These are phyloP conservation scores for Ibidorhyncha struthersii DNA, from an alignment of 2,113 vertebrate genomes.

Conservation along the genomic window DNA sequence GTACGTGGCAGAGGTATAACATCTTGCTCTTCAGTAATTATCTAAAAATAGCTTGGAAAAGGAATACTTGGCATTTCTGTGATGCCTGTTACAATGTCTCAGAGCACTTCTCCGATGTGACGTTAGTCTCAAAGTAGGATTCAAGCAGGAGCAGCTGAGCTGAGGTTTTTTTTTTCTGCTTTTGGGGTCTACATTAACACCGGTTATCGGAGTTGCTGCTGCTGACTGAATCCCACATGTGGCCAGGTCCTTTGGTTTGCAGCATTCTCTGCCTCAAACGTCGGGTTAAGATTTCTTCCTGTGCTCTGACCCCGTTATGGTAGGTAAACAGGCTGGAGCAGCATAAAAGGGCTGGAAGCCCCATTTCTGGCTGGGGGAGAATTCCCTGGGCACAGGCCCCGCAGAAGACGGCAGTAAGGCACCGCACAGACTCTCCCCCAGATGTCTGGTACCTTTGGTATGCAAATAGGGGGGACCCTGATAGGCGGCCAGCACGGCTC, in stretches of 20 bases:
- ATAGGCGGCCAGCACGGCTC: slow-evolving; percentile 1
- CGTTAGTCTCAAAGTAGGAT: not conserved
- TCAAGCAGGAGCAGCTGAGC: not conserved
- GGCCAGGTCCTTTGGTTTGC: not conserved
- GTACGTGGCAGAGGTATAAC: not conserved
- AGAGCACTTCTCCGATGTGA: not conserved
- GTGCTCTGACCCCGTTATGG: slow-evolving; percentile 40
- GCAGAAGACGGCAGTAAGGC: not conserved
- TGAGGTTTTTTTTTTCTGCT: not conserved
- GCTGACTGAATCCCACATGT: not conserved
- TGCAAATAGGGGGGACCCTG: slow-evolving; percentile 48
- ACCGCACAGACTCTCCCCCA: slow-evolving; percentile 16
- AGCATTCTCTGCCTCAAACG: not conserved
- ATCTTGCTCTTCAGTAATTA: not conserved
- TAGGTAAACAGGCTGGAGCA: slow-evolving; percentile 35
- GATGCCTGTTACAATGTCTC: not conserved
- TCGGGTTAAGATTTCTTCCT: slow-evolving; percentile 53
- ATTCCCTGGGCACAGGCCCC: not conserved
- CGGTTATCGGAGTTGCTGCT: not conserved
- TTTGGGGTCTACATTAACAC: not conserved
- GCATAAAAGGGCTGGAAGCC: slow-evolving; percentile 42
- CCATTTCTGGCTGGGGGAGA: slow-evolving; percentile 4
- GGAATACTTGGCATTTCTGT: not conserved
- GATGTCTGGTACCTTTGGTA: slow-evolving; percentile 64
- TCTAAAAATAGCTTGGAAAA: not conserved